Evolutionary conservation across 2,888 invertebrate species (phyloP).

Genomic region (Conistra vaccinii): DNA sequence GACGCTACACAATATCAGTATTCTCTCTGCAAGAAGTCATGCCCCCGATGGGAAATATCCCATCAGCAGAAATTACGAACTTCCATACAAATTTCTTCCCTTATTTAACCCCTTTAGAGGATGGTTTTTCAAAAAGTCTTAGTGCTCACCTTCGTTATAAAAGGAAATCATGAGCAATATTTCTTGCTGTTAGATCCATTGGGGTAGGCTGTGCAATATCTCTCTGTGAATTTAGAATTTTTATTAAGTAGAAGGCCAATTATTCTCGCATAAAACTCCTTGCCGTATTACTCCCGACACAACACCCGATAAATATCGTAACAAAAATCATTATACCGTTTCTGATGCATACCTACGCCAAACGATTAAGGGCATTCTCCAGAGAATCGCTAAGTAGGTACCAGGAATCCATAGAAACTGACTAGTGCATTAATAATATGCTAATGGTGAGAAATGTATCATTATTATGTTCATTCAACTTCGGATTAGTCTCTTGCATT

Average conservation of each 20-base stretch:
- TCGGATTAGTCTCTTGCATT: too few relatives aligned
- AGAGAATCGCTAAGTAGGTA: too few relatives aligned
- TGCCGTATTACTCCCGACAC: neutral
- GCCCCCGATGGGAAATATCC: neutral
- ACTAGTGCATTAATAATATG: too few relatives aligned
- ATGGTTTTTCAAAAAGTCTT: neutral
- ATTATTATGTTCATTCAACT: too few relatives aligned
- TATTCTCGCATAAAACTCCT: neutral
- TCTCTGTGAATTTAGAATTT: neutral
- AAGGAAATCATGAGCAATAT: neutral
- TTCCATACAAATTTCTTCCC: neutral
- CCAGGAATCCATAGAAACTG: too few relatives aligned
- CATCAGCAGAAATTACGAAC: neutral
- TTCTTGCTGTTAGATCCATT: neutral
- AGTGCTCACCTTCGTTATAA: neutral
- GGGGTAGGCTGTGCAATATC: neutral
- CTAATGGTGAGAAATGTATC: too few relatives aligned
- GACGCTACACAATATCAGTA: neutral
- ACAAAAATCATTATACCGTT: constrained; percentile 19
- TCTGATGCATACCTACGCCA: constrained; percentile 17
- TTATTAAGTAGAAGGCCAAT: neutral
- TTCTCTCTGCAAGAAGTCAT: neutral
- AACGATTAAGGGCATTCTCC: too few relatives aligned
- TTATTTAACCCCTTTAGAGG: neutral
- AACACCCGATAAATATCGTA: too few relatives aligned